Evolutionary conservation across 2,113 vertebrate genomes (phyloP).

Genomic region (Myrmecobius fasciatus): DNA sequence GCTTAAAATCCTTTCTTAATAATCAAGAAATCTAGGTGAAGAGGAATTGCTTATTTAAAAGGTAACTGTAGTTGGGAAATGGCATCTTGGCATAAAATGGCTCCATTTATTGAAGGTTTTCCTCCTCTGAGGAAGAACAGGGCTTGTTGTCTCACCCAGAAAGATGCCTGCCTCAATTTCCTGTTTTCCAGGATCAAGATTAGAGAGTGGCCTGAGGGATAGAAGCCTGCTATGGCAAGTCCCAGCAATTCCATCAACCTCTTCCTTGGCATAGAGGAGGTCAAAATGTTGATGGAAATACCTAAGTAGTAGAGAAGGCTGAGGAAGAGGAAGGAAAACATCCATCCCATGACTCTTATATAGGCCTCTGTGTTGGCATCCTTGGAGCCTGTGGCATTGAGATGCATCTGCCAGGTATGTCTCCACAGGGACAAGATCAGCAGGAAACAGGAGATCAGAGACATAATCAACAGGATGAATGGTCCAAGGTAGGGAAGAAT

Average conservation of each 20-base stretch:
- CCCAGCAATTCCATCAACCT: background rate
- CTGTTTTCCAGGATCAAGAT: slow-evolving; percentile 63
- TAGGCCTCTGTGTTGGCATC: slow-evolving; percentile 33
- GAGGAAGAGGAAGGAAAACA: slow-evolving; percentile 53
- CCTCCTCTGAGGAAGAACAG: slow-evolving; percentile 3
- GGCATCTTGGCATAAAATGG: background rate
- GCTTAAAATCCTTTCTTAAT: background rate
- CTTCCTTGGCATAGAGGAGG: accelerated
- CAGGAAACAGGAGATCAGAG: slow-evolving; percentile 24
- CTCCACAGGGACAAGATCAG: slow-evolving; percentile 52
- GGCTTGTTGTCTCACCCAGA: background rate
- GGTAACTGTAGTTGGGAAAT: background rate
- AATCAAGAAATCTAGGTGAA: background rate
- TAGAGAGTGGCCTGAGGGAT: slow-evolving; percentile 42
- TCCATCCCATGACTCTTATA: slow-evolving; percentile 42
- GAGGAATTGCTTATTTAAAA: background rate
- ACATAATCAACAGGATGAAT: background rate
- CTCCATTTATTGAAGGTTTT: background rate
- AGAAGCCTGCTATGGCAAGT: background rate
- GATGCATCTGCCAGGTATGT: slow-evolving; percentile 35
- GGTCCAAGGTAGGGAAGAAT: background rate
- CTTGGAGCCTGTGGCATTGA: background rate
- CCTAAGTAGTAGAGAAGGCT: slow-evolving; percentile 18
- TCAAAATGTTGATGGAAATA: background rate
- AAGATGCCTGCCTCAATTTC: slow-evolving; percentile 6